These are phyloP conservation scores for Hermaeophaga mercurialis DNA, from an alignment of 2,888 invertebrate genomes.

Conservation along the genomic window DNA sequence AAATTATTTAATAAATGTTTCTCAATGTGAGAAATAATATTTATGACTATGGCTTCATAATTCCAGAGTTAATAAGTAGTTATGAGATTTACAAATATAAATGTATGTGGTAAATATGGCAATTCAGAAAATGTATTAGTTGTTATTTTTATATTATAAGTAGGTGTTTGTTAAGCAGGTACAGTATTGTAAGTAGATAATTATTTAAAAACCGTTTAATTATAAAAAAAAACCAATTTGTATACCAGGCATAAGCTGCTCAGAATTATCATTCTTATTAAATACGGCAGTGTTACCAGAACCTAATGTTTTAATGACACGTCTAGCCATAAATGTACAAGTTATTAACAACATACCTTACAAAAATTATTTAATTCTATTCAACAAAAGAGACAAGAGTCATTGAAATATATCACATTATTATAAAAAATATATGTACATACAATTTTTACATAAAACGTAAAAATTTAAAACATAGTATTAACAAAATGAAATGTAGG, in stretches of 20 bases:
- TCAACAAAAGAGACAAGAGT: not conserved
- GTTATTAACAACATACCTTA: not conserved
- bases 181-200: conserved; percentile 5
- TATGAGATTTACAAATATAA: conserved; percentile 11
- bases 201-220: not conserved
- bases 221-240: conserved; percentile 9
- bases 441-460: conserved; percentile 8
- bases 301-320: not conserved
- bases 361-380: not conserved
- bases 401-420: conserved; percentile 8
- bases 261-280: not conserved
- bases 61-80: conserved; percentile 14
- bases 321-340: not conserved
- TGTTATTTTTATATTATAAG: conserved; percentile 13
- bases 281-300: not conserved
- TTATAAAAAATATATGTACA: not conserved
- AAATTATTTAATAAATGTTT: conserved; percentile 27
- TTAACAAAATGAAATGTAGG: too few relatives aligned
- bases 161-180: conserved; percentile 20
- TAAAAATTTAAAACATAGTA: too few relatives aligned
- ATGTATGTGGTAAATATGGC: conserved; percentile 12
- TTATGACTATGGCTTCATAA: conserved; percentile 1
- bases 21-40: conserved; percentile 30
- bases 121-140: conserved; percentile 18
- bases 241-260: not conserved